phyloP scores from a whole-genome alignment of 2,888 invertebrate species.

The Alloplasta piceator region DNA sequence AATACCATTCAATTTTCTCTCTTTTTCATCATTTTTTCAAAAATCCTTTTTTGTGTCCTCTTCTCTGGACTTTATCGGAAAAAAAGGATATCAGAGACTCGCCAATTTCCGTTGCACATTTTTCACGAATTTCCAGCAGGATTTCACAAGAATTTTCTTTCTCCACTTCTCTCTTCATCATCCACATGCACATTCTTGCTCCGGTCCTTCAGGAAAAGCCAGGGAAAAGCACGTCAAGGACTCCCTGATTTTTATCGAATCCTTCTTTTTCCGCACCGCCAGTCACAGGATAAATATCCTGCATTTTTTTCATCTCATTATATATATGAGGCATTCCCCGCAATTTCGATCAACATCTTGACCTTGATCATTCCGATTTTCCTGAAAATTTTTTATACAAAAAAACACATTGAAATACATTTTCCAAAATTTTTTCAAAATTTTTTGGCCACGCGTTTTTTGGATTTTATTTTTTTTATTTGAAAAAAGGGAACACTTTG shows the following conservation, averaged over 20 bases:
- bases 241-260: background rate
- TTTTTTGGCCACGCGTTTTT: too few relatives aligned
- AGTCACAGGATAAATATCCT: too few relatives aligned
- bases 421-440: too few relatives aligned
- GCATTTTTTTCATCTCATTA: too few relatives aligned
- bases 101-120: slow-evolving; percentile 13
- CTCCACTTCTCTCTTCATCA: background rate
- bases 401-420: too few relatives aligned
- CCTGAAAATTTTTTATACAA: too few relatives aligned
- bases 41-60: background rate
- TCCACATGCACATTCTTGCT: background rate
- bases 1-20: background rate
- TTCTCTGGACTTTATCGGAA: background rate
- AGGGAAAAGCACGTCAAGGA: background rate
- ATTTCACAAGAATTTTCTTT: slow-evolving; percentile 10
- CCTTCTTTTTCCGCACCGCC: too few relatives aligned
- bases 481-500: too few relatives aligned
- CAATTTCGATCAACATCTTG: too few relatives aligned
- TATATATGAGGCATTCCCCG: too few relatives aligned
- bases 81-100: slow-evolving; percentile 11
- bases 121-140: background rate
- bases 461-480: too few relatives aligned
- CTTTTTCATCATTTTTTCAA: background rate
- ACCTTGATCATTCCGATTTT: too few relatives aligned
- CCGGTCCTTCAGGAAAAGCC: background rate